Conservation (phyloP, 64 coral and sea anemone species). For the Dendronephthya gigantea region DNA sequence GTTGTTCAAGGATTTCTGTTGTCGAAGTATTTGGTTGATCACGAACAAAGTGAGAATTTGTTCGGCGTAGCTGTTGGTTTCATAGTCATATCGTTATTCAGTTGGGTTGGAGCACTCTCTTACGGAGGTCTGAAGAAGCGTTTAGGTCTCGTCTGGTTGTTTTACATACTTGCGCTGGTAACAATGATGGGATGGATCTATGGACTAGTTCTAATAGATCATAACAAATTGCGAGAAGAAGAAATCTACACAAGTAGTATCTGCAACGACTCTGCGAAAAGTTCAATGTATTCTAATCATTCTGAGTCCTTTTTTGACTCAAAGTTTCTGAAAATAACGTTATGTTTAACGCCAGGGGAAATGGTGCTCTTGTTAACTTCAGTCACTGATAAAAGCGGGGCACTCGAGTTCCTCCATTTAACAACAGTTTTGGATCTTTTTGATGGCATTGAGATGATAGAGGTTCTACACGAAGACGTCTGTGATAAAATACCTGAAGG, state of each 20-base stretch:
- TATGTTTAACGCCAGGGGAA: not conserved
- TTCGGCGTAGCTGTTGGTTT: not conserved
- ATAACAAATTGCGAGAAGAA: not conserved
- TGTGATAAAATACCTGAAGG: not conserved
- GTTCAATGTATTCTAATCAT: not conserved
- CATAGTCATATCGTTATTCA: not conserved
- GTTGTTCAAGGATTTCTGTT: not conserved
- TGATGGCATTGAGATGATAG: slow-evolving; percentile 1
- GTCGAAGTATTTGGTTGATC: not conserved
- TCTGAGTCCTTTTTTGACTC: not conserved
- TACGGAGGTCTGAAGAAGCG: not conserved
- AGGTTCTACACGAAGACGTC: not conserved
- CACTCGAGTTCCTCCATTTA: not conserved
- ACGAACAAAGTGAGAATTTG: not conserved
- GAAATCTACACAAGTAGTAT: not conserved
- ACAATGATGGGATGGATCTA: not conserved
- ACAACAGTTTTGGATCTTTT: not conserved
- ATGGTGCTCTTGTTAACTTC: not conserved
- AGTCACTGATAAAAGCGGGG: not conserved
- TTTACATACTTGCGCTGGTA: not conserved
- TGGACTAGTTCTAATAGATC: not conserved
- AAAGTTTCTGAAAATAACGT: not conserved
- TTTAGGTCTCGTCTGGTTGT: not conserved
- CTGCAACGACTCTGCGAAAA: not conserved
- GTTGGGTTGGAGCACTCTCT: not conserved